Evolutionary conservation across 2,797 vertebrate species (phyloP).

Genomic region (Danio tinwini): DNA sequence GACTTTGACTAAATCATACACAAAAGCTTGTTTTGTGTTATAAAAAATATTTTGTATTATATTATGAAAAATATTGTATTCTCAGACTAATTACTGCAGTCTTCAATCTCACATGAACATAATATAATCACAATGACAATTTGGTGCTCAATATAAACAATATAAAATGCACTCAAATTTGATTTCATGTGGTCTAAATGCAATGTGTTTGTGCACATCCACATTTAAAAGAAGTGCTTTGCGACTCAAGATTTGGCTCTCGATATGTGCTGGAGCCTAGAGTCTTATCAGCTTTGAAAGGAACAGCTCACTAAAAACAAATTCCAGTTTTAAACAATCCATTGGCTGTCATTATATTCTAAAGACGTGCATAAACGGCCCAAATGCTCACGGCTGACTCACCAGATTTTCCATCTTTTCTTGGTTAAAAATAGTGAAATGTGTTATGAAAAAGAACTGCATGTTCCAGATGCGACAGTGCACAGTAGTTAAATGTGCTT

Average conservation of each 20-base stretch:
- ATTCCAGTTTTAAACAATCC: slow-evolving; percentile 30
- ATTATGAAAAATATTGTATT: too few relatives aligned
- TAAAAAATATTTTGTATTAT: not conserved
- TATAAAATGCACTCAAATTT: too few relatives aligned
- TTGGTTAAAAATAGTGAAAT: slow-evolving; percentile 8
- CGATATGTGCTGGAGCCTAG: slow-evolving; percentile 4
- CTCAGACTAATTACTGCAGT: too few relatives aligned
- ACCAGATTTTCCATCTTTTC: not conserved
- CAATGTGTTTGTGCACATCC: not conserved
- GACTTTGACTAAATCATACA: not conserved
- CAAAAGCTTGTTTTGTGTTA: too few relatives aligned
- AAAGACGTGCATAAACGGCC: not conserved
- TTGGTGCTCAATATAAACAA: too few relatives aligned
- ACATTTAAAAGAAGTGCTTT: slow-evolving; percentile 10
- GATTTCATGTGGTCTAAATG: too few relatives aligned
- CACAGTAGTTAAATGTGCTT: not conserved
- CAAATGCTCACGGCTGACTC: slow-evolving; percentile 11
- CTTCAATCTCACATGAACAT: too few relatives aligned
- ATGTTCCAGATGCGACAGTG: not conserved
- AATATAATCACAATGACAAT: too few relatives aligned
- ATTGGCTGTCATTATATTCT: slow-evolving; percentile 30
- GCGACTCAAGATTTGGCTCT: not conserved
- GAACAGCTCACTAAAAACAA: slow-evolving; percentile 31
- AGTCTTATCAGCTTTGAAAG: slow-evolving; percentile 33
- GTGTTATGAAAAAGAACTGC: not conserved